These are phyloP conservation scores for Folsomia manolachei DNA, from an alignment of 2,888 invertebrate genomes.

Conservation along the genomic window DNA sequence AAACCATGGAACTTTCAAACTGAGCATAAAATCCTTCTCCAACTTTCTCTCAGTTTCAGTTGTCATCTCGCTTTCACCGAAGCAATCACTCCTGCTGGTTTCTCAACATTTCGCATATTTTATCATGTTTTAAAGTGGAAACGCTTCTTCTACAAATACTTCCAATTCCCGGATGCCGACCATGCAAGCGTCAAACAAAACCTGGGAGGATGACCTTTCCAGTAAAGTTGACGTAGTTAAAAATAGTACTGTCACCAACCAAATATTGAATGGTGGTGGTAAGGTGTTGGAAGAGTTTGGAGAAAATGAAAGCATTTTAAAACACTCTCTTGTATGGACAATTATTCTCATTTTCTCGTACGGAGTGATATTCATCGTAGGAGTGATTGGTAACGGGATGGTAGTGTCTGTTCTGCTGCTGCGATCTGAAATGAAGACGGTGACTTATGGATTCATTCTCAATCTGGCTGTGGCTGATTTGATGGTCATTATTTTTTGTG, in stretches of 20 bases:
- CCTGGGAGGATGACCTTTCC: not conserved
- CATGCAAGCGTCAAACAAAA: too few relatives aligned
- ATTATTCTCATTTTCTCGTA: conserved; percentile 53
- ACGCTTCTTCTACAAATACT: not conserved
- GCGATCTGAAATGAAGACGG: conserved; percentile 53
- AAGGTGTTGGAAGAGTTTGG: not conserved
- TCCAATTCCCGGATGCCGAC: too few relatives aligned
- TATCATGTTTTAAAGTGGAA: too few relatives aligned
- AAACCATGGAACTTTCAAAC: too few relatives aligned
- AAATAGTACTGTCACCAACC: not conserved
- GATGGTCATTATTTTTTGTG: conserved; percentile 56
- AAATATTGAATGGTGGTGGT: not conserved
- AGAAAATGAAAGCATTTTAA: conserved; percentile 20
- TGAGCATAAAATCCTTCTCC: too few relatives aligned
- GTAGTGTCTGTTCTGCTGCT: conserved; percentile 50
- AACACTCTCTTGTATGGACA: conserved; percentile 52
- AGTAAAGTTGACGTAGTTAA: not conserved
- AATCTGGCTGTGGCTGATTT: conserved; percentile 52
- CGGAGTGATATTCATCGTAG: conserved; percentile 52
- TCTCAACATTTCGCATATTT: too few relatives aligned
- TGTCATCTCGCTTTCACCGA: too few relatives aligned
- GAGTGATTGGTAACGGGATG: conserved; percentile 52
- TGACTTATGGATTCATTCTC: conserved; percentile 57
- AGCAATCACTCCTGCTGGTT: too few relatives aligned
- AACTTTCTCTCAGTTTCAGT: too few relatives aligned